Evolutionary conservation across 1,140 invertebrate genomes (phyloP), one percentile per base, ranked within the genome.

Genomic region (Eufriesea mexicana): DNA sequence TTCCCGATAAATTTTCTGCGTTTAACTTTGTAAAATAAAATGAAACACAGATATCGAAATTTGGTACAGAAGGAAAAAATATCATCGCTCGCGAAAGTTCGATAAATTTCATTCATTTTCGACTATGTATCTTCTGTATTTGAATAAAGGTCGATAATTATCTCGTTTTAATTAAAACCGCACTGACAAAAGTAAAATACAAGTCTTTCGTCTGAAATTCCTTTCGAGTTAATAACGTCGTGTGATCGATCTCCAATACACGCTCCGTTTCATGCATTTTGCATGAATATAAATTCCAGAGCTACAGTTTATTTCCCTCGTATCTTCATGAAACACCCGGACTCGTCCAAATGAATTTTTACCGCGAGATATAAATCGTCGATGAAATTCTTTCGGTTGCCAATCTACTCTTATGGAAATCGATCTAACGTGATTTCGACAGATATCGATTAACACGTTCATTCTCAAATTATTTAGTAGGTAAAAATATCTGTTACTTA

Each of bases 241-340:
- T 9, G 12, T 28, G n/a, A 59, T 59, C 72, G 55, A 74, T 28
- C 55, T 18, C 8, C n/a, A 2, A 28, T 20, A 28, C 55, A 2
- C 57, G 0, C 16, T n/a, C 16, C 35, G 35, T 71, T 47, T 71
- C 49, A 55, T 71, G 28, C 49, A 71, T 71, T 71, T 71, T 71
- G 28, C 51, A 47, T 4, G 55, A 74, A 59, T 54, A 59, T 61
- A 47, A 74, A 74, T 74, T 59, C 20, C 42, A 42, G 18, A 9
- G 16, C 23, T 57, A 28, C 23, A 6, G 59, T 47, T n/a, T 61
- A 28, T 59, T 25, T 47, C 55, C 14, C 45, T 23, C 18, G 14
- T 61, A 61, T 25, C n/a, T 59, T 0, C 47, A 7, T 35, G 14
- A 54, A 54, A 54, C 47, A 2, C 5, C 12, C 5, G 1, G 6